Evolutionary conservation across 2,113 vertebrate species (phyloP).

Genomic region (Podiceps cristatus): DNA sequence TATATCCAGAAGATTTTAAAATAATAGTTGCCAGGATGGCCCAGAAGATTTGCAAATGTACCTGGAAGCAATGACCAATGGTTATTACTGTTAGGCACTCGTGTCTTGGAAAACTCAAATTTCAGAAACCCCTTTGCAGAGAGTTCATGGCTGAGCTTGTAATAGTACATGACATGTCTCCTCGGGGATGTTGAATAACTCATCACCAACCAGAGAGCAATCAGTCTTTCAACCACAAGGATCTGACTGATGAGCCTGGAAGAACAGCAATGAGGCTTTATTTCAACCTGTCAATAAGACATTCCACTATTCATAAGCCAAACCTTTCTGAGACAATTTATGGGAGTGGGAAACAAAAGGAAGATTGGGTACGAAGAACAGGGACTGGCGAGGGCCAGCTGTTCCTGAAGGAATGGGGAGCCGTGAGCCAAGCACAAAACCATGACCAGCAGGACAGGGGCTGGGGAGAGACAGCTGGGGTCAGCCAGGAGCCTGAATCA

Average conservation of each 20-base stretch:
- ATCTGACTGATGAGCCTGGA: neutral
- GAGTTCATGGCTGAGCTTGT: neutral
- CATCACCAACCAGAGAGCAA: neutral
- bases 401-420: neutral
- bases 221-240: neutral
- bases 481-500: neutral
- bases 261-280: neutral
- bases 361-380: neutral
- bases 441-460: neutral
- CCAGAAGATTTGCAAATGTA: neutral
- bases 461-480: neutral
- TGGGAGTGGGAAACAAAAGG: neutral
- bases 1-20: neutral
- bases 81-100: neutral
- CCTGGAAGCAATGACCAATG: neutral
- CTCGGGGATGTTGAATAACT: neutral
- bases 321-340: neutral
- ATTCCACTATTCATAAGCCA: neutral
- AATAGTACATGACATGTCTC: neutral
- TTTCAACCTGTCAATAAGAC: neutral
- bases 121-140: neutral
- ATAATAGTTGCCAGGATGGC: neutral
- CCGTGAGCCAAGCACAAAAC: neutral
- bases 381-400: accelerated
- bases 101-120: neutral